phyloP scores from a whole-genome alignment of 2,888 invertebrate genomes.

The Hybos culiciformis region DNA sequence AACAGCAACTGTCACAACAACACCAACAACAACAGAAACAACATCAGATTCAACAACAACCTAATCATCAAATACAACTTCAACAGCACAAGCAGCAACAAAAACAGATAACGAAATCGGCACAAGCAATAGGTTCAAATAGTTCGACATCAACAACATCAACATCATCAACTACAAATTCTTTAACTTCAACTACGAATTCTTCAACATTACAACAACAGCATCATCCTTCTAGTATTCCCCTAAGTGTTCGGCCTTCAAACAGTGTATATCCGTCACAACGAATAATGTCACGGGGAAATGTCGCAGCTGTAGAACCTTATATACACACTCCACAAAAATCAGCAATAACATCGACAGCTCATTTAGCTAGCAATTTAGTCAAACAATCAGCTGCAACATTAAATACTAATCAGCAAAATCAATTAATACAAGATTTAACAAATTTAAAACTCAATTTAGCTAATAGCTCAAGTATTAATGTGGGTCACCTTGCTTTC shows the following conservation, averaged over 20 bases:
- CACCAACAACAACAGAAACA: slow-evolving; percentile 30
- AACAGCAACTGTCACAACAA: slow-evolving; percentile 28
- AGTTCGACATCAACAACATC: slow-evolving; percentile 8
- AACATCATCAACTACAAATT: slow-evolving; percentile 4
- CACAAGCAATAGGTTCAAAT: slow-evolving; percentile 13
- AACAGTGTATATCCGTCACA: slow-evolving; percentile 32
- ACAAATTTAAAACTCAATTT: slow-evolving; percentile 29
- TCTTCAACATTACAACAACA: slow-evolving; percentile 7
- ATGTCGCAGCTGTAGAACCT: slow-evolving; percentile 77
- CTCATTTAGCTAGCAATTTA: slow-evolving; percentile 24
- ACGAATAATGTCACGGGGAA: slow-evolving; percentile 44
- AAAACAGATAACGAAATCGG: slow-evolving; percentile 19
- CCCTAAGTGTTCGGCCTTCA: slow-evolving; percentile 18
- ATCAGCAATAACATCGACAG: slow-evolving; percentile 35
- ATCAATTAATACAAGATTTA: slow-evolving; percentile 34
- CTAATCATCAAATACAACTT: slow-evolving; percentile 5
- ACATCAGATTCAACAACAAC: neutral
- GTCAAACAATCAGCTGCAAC: slow-evolving; percentile 31
- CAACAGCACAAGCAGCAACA: slow-evolving; percentile 23
- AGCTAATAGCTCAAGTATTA: slow-evolving; percentile 34
- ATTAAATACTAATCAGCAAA: slow-evolving; percentile 32
- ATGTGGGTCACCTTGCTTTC: slow-evolving; percentile 40
- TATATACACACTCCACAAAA: slow-evolving; percentile 70
- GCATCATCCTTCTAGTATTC: slow-evolving; percentile 12
- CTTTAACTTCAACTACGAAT: slow-evolving; percentile 3